These are phyloP conservation scores for Saguinus imperator DNA, from an alignment of 2,113 vertebrate genomes.

Conservation along the genomic window DNA sequence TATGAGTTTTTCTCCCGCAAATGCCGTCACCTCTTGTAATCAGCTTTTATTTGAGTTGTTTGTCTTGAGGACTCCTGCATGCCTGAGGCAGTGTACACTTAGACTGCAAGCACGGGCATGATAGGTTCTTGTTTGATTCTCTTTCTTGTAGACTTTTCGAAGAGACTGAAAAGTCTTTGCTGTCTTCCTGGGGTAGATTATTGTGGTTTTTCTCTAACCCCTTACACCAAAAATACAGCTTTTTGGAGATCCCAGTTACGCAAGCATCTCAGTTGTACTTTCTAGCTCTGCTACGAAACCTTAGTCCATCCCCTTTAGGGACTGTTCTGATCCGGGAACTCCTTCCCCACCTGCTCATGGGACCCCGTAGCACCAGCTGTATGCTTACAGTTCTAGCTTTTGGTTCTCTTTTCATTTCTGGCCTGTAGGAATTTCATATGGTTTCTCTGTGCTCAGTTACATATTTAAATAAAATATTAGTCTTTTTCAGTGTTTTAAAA, in stretches of 20 bases:
- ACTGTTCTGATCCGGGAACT: not conserved
- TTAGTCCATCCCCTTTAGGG: not conserved
- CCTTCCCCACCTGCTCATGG: no score
- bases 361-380: no score
- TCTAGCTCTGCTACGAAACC: not conserved
- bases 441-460: not conserved
- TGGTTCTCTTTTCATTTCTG: constrained; percentile 8
- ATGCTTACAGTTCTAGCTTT: not conserved
- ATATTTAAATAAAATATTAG: not conserved
- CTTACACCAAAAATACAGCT: not conserved
- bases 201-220: not conserved
- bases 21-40: not conserved
- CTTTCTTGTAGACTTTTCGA: not conserved
- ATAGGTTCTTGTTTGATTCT: not conserved
- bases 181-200: not conserved
- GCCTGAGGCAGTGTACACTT: not conserved
- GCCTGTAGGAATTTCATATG: not conserved
- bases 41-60: not conserved
- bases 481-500: not conserved
- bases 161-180: not conserved
- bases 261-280: not conserved
- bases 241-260: not conserved
- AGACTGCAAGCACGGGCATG: not conserved
- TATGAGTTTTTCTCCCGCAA: not conserved
- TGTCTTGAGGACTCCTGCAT: not conserved